These are phyloP conservation scores for Pteronotus mesoamericanus DNA, from an alignment of 2,797 vertebrate genomes.

Conservation along the genomic window DNA sequence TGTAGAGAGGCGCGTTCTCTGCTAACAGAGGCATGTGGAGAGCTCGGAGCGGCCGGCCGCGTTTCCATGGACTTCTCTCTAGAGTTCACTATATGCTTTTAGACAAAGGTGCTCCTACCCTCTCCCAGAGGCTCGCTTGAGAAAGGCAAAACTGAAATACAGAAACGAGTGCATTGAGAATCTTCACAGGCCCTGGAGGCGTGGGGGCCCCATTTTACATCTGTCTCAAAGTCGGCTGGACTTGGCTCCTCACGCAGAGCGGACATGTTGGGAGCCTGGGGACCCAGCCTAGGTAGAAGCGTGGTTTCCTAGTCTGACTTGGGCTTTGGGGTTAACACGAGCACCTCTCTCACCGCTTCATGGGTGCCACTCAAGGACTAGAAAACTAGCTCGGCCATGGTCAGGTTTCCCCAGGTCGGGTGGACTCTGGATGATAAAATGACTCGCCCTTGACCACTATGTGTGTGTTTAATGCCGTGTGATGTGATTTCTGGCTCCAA, in stretches of 20 bases:
- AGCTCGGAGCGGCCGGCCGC: conserved; percentile 26
- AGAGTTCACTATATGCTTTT: conserved; percentile 44
- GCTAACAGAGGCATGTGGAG: background rate
- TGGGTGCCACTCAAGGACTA: background rate
- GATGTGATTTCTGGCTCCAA: background rate
- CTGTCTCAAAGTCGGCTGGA: conserved; percentile 70
- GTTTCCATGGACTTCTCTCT: conserved; percentile 28
- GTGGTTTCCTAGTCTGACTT: background rate
- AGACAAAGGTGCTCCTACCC: conserved; percentile 25
- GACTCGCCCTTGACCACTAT: background rate
- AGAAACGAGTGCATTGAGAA: conserved; percentile 51
- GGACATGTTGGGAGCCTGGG: background rate
- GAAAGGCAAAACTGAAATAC: conserved; percentile 39
- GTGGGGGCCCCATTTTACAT: conserved; percentile 64
- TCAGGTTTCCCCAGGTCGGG: background rate
- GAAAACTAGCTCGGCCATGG: rapidly evolving
- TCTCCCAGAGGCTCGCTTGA: conserved; percentile 20
- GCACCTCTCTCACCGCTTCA: background rate
- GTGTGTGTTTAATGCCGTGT: background rate
- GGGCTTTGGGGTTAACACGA: background rate
- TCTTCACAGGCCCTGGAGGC: background rate
- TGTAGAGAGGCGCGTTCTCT: background rate
- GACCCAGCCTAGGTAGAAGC: background rate
- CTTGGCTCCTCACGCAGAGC: conserved; percentile 23
- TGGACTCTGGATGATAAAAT: background rate